Evolutionary conservation across 2,797 vertebrate genomes (phyloP).

Genomic region (Mus spretus): DNA sequence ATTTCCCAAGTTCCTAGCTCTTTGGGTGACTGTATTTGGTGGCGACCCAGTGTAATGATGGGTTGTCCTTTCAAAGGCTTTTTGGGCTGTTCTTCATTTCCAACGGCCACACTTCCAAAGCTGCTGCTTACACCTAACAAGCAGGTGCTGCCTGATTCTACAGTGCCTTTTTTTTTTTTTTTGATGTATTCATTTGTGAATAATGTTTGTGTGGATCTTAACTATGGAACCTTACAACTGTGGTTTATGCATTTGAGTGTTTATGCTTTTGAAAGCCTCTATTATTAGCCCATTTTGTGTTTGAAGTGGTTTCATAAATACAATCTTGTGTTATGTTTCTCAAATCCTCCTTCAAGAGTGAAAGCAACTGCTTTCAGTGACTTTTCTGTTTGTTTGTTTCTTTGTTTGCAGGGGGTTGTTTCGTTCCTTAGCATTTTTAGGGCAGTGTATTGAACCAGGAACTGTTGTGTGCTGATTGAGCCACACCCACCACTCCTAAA

Average conservation of each 20-base stretch:
- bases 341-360: background rate
- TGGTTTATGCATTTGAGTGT: background rate
- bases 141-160: background rate
- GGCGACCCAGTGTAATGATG: background rate
- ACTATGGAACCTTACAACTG: background rate
- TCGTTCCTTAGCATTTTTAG: background rate
- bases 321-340: background rate
- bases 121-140: background rate
- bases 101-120: background rate
- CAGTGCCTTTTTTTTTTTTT: background rate
- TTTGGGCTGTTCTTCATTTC: background rate
- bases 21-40: background rate
- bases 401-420: background rate
- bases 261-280: background rate
- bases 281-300: background rate
- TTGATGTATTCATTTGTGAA: background rate
- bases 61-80: background rate
- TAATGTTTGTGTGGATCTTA: background rate
- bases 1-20: background rate
- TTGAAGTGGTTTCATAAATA: background rate
- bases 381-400: background rate
- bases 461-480: background rate
- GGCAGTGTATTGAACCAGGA: background rate
- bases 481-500: background rate
- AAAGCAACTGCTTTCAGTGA: background rate